Evolutionary conservation across 2,113 vertebrate species (phyloP).

Genomic region (Excalfactoria chinensis): DNA sequence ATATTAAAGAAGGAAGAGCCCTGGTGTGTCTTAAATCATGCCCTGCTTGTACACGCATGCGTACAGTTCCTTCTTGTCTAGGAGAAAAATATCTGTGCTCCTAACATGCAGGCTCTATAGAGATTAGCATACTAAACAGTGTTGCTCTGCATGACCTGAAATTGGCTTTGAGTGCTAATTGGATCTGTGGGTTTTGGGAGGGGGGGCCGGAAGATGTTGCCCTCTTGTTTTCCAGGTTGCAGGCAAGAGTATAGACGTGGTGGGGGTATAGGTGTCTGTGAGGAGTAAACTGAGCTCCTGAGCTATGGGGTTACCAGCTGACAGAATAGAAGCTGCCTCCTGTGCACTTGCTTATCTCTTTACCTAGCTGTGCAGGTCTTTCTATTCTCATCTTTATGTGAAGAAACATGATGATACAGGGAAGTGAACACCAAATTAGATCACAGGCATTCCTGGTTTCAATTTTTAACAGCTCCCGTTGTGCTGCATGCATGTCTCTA

Average conservation of each 20-base stretch:
- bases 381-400: neutral
- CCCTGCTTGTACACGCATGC: neutral
- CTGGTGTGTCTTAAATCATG: constrained; percentile 33
- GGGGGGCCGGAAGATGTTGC: neutral
- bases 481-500: neutral
- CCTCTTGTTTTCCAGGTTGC: neutral
- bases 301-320: neutral
- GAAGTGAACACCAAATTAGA: neutral
- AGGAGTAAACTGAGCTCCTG: neutral
- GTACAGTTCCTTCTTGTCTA: neutral
- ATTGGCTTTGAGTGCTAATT: constrained; percentile 54
- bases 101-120: neutral
- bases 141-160: constrained; percentile 40
- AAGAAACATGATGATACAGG: neutral
- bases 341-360: neutral
- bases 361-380: neutral
- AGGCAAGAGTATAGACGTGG: neutral
- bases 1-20: constrained; percentile 34
- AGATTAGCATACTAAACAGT: constrained; percentile 56
- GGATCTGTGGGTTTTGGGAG: constrained; percentile 20
- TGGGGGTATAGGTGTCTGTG: neutral
- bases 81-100: neutral
- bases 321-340: neutral
- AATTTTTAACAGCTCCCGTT: neutral
- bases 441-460: neutral